A percentile compares a stretch with the other conserved stretches of the same genome.
These are phyloP conservation scores for Pontoporia blainvillei DNA, from an alignment of 2,113 vertebrate genomes.

Conservation along the genomic window DNA sequence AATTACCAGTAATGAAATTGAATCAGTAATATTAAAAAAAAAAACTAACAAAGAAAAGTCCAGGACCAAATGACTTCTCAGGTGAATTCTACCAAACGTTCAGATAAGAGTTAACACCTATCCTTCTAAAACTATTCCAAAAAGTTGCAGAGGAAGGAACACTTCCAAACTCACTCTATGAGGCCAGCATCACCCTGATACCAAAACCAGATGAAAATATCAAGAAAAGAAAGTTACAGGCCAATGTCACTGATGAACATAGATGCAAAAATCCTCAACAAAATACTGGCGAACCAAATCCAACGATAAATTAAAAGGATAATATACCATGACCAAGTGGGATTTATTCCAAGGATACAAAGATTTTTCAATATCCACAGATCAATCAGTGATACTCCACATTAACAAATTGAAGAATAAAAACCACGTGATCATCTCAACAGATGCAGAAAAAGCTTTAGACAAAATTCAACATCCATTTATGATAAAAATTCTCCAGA, in stretches of 20 bases:
- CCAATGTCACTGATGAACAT: background rate
- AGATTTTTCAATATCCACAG: background rate
- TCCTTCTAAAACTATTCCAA: background rate
- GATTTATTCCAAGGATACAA: background rate
- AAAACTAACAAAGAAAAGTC: background rate
- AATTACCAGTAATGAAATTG: background rate
- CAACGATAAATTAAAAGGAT: background rate
- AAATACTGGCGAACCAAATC: background rate
- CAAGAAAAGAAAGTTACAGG: background rate
- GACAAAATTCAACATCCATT: background rate
- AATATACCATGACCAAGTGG: background rate
- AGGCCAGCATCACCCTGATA: background rate
- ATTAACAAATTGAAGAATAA: background rate
- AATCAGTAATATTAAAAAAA: background rate
- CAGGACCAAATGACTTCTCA: background rate
- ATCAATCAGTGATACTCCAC: background rate
- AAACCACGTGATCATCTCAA: background rate
- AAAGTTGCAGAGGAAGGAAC: background rate
- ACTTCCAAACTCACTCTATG: background rate
- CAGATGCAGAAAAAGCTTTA: background rate
- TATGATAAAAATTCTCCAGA: background rate
- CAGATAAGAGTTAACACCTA: background rate
- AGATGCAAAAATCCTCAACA: background rate
- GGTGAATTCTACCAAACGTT: background rate
- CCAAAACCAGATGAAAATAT: background rate